Base-by-base conservation (phyloP, 2,888 invertebrate genomes). In the Lamellibrachia columna region DNA sequence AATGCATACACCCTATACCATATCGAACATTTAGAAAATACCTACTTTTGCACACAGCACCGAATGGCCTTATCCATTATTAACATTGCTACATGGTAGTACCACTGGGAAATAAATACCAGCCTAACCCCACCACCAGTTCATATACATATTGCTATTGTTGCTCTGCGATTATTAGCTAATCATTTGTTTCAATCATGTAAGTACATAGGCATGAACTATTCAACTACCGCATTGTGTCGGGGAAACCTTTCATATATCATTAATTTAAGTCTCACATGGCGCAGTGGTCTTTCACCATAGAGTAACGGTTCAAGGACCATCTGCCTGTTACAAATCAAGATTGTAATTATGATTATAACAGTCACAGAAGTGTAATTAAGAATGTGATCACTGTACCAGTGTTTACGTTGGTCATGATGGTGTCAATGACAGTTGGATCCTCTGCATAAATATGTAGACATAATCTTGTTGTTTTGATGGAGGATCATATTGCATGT, bases 81-180 rank as follows among this genome's bases (percentile, higher is more conserved):
- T 75, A 75, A 75, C 4, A 75, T 75, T 3, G 22, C 75, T 75
- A 40, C 40, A 40, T 40, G 40, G 40, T 40, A 40, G 40, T 40
- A 22, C 75, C 75, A 75, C 22, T 75, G 75, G 75, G 75, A 75
- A 22, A 22, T 22, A 75, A 11, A 15, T 11, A 75, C 75, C 0
- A n/a, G 75, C 75, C 75, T 75, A n/a, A 75, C 75, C 75, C 75
- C n/a, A 15, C 22, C 22, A 75, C 22, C 22, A 75, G 75, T 75
- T 75, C 75, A 75, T 75, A 75, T 22, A 75, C 15, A 75, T 75
- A 75, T 75, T 75, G n/a, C 75, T 75, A 75, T 75, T n/a, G 75
- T 15, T 75, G 75, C 75, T 22, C 75, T 75, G 75, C n/a, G 75
- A n/a, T 75, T n/a, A 75, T 75, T 75, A 75, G 75, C 75, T 75